Percentiles rank a stretch among this genome's conserved stretches.
Evolutionary conservation across 2,797 vertebrate species (phyloP).

Genomic region (Ctenochaetus hawaiiensis): DNA sequence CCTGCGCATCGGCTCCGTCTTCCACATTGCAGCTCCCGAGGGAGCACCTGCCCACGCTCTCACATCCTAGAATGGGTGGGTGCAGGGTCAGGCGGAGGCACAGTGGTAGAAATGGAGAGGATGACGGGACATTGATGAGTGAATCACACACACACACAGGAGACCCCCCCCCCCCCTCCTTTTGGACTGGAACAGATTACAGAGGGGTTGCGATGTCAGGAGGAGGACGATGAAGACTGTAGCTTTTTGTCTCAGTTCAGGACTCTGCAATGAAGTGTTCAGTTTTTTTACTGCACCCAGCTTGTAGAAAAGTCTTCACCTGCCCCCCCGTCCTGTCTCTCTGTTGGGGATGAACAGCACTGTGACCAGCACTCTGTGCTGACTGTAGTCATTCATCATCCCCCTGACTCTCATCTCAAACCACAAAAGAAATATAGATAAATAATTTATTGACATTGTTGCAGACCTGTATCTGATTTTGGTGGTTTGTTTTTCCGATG

Average conservation of each 20-base stretch:
- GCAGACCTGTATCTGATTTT: slow-evolving; percentile 63
- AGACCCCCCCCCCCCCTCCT: neutral
- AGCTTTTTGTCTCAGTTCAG: slow-evolving; percentile 56
- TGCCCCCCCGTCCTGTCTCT: slow-evolving; percentile 24
- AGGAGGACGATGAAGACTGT: slow-evolving; percentile 38
- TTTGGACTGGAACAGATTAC: slow-evolving; percentile 6
- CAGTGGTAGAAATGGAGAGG: neutral
- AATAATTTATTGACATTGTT: slow-evolving; percentile 81
- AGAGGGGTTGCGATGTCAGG: slow-evolving; percentile 7
- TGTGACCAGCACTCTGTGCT: slow-evolving; percentile 75
- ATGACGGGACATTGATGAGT: neutral
- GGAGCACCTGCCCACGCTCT: slow-evolving; percentile 54
- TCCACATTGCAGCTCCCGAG: slow-evolving; percentile 90
- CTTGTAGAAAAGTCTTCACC: slow-evolving; percentile 27
- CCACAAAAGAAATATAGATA: slow-evolving; percentile 61
- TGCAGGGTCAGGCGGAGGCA: neutral
- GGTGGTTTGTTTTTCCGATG: slow-evolving; percentile 31
- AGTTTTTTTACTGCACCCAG: slow-evolving; percentile 43
- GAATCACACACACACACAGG: neutral
- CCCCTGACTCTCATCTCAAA: slow-evolving; percentile 53
- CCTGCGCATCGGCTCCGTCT: slow-evolving; percentile 95
- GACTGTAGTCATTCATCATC: slow-evolving; percentile 67
- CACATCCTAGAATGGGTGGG: slow-evolving; percentile 34
- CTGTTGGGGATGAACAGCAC: slow-evolving; percentile 76
- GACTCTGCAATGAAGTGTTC: slow-evolving; percentile 56